phyloP scores from a whole-genome alignment of 1,140 invertebrate genomes.

The Macrobrachium nipponense region DNA sequence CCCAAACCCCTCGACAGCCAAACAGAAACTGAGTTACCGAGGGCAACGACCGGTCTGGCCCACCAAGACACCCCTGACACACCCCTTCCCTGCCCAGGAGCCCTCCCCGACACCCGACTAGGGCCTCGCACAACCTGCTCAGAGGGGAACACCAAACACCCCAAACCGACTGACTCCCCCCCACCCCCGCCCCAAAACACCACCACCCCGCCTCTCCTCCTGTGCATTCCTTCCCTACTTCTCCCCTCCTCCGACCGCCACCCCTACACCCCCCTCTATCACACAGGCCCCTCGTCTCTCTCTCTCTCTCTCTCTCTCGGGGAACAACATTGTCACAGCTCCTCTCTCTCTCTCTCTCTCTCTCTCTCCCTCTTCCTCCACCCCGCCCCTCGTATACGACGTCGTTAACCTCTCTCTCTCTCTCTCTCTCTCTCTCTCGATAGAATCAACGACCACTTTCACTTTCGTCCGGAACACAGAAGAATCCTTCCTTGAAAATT shows the following conservation, averaged over 20 bases:
- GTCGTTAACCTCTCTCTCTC: not conserved
- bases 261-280: not conserved
- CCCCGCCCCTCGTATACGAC: not conserved
- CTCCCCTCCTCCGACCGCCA: not conserved
- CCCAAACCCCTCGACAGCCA: constrained; percentile 50
- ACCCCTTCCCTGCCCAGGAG: not conserved
- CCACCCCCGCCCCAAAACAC: not conserved
- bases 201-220: not conserved
- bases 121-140: constrained; percentile 31
- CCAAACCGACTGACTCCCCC: not conserved
- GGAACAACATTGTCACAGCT: too few species aligned
- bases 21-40: constrained; percentile 59
- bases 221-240: not conserved
- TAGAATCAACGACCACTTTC: not conserved
- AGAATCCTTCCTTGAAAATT: too few species aligned
- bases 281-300: not conserved
- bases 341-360: too few species aligned
- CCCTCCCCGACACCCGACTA: not conserved
- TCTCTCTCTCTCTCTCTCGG: not conserved
- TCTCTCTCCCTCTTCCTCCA: not conserved
- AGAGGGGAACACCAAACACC: constrained; percentile 32
- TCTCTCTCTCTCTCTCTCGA: not conserved
- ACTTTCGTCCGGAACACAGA: too few species aligned
- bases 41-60: constrained; percentile 48
- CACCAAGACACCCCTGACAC: not conserved